Conservation (phyloP, 2,797 vertebrate genomes). For the Gouania willdenowi region DNA sequence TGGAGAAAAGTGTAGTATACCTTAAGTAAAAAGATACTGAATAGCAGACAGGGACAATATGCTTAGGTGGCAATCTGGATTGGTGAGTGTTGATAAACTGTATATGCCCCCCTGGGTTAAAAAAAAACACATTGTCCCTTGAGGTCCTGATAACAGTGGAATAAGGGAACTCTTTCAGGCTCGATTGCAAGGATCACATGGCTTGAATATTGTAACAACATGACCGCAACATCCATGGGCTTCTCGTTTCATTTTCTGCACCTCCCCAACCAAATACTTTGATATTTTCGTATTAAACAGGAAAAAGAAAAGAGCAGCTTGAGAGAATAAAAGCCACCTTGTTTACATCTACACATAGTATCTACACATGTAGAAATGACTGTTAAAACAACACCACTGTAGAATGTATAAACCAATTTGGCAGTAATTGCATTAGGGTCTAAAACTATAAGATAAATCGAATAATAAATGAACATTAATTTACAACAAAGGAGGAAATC, state of each 20-base stretch:
- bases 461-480: slow-evolving; percentile 41
- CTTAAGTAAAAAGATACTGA: slow-evolving; percentile 57
- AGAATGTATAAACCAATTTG: slow-evolving; percentile 27
- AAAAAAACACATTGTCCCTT: slow-evolving; percentile 35
- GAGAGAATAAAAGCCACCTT: slow-evolving; percentile 24
- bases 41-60: slow-evolving; percentile 46
- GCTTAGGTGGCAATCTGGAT: slow-evolving; percentile 28
- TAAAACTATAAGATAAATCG: slow-evolving; percentile 37
- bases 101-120: slow-evolving; percentile 32
- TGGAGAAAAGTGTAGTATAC: slow-evolving; percentile 63
- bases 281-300: slow-evolving; percentile 23
- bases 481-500: slow-evolving; percentile 37
- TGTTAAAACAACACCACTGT: slow-evolving; percentile 24
- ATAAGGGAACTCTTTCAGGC: slow-evolving; percentile 33
- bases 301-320: slow-evolving; percentile 20
- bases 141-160: slow-evolving; percentile 29
- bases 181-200: slow-evolving; percentile 31
- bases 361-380: slow-evolving; percentile 28
- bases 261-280: slow-evolving; percentile 27
- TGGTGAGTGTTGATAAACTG: slow-evolving; percentile 37
- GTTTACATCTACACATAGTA: slow-evolving; percentile 33
- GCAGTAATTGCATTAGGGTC: slow-evolving; percentile 17
- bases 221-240: slow-evolving; percentile 18
- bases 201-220: slow-evolving; percentile 16
- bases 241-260: slow-evolving; percentile 25